Conservation (phyloP, 2,113 vertebrate genomes). For the Saccopteryx leptura region DNA sequence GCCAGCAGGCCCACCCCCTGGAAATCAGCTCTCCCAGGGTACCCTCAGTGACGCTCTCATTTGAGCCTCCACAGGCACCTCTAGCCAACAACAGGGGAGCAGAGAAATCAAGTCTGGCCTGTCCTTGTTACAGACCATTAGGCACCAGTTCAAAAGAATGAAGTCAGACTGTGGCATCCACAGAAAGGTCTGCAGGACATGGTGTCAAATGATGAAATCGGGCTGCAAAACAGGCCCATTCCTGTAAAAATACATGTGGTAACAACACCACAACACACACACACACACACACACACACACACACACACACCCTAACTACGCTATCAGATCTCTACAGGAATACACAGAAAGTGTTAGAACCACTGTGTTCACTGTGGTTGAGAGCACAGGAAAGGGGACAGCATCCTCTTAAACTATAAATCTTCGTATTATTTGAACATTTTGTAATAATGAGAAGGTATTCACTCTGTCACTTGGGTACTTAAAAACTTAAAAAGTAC, state of each 20-base stretch:
- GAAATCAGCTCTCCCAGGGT: background rate
- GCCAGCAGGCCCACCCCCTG: background rate
- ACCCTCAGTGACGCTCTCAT: accelerated
- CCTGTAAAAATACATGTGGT: background rate
- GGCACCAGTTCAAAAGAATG: background rate
- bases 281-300: background rate
- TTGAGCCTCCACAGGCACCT: background rate
- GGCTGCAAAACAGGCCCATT: background rate
- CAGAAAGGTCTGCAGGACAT: background rate
- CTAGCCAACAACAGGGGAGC: background rate
- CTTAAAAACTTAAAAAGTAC: constrained; percentile 7
- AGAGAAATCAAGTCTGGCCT: background rate
- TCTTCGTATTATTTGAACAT: background rate
- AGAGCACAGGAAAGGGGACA: background rate
- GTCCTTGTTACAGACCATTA: background rate
- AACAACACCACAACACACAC: background rate
- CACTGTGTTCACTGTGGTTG: background rate
- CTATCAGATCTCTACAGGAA: background rate
- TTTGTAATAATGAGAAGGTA: background rate
- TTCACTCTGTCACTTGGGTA: background rate
- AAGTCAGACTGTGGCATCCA: background rate
- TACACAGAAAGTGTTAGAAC: background rate
- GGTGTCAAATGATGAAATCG: background rate
- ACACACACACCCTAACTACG: background rate
- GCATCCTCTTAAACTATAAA: background rate